These are phyloP conservation scores for Strigamia crassipes DNA, from an alignment of 2,888 invertebrate genomes.

Conservation along the genomic window DNA sequence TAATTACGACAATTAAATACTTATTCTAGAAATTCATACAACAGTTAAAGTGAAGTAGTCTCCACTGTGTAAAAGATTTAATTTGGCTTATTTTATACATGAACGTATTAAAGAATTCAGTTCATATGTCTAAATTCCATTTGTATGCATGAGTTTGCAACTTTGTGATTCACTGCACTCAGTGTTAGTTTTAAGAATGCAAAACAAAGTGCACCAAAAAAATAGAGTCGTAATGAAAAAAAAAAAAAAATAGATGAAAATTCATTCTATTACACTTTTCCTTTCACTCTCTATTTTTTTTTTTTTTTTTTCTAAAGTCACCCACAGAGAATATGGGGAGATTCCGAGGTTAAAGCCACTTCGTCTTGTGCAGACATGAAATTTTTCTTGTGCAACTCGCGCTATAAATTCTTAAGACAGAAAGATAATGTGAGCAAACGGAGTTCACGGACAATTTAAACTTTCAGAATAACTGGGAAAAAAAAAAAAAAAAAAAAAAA, in stretches of 20 bases:
- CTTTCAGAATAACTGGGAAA: not conserved
- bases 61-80: too few species aligned
- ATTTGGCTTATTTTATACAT: not conserved
- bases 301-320: not conserved
- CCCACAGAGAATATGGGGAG: slow-evolving; percentile 5
- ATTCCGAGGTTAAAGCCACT: not conserved
- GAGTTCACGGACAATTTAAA: slow-evolving; percentile 26
- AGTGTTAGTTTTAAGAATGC: slow-evolving; percentile 13
- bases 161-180: slow-evolving; percentile 22
- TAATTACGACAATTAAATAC: not conserved
- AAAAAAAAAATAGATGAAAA: not conserved
- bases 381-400: slow-evolving; percentile 8
- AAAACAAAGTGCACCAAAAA: slow-evolving; percentile 4
- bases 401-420: slow-evolving; percentile 18
- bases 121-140: not conserved
- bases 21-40: not conserved
- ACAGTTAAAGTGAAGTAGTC: too few species aligned
- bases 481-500: not conserved
- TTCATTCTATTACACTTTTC: slow-evolving; percentile 17
- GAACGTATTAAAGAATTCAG: slow-evolving; percentile 1
- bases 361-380: slow-evolving; percentile 17
- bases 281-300: not conserved
- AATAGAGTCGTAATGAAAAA: not conserved
- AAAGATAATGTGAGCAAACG: slow-evolving; percentile 27
- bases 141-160: slow-evolving; percentile 17